phyloP scores from a whole-genome alignment of 1,140 invertebrate species.

The Drosophila lacertosa region DNA sequence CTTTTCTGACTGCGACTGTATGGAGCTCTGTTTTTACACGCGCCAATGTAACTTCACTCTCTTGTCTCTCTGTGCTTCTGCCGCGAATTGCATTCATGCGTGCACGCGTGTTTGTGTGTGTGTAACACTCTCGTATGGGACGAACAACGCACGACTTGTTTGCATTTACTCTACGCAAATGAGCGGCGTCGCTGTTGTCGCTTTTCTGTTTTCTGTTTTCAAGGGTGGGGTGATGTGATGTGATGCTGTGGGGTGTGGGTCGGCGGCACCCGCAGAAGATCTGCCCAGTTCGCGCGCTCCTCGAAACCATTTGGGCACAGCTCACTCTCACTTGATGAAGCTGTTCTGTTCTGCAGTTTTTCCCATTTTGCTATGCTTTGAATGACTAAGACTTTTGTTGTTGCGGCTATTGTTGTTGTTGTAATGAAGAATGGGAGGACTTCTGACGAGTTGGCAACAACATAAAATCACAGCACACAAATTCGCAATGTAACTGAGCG shows the following conservation, averaged over 20 bases:
- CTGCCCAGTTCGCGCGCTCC: slow-evolving; percentile 9
- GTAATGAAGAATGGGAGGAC: slow-evolving; percentile 48
- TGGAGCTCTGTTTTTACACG: slow-evolving; percentile 54
- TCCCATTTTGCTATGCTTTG: slow-evolving; percentile 53
- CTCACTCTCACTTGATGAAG: slow-evolving; percentile 76
- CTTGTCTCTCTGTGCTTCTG: slow-evolving; percentile 23
- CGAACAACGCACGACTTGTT: slow-evolving; percentile 62
- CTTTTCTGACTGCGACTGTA: slow-evolving; percentile 35
- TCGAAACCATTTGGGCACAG: slow-evolving; percentile 48
- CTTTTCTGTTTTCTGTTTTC: slow-evolving; percentile 53
- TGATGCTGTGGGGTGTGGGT: slow-evolving; percentile 19
- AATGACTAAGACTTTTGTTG: slow-evolving; percentile 64
- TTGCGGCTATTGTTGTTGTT: slow-evolving; percentile 38
- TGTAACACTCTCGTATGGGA: slow-evolving; percentile 32
- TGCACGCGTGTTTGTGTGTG: slow-evolving; percentile 37
- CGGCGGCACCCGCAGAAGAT: slow-evolving; percentile 18
- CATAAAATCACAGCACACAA: slow-evolving; percentile 74
- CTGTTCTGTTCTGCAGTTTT: slow-evolving; percentile 54
- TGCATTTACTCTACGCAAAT: slow-evolving; percentile 81
- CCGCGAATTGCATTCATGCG: slow-evolving; percentile 71
- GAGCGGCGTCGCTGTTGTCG: slow-evolving; percentile 64
- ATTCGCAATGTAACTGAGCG: slow-evolving; percentile 68
- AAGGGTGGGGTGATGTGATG: slow-evolving; percentile 39
- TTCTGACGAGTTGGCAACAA: slow-evolving; percentile 71
- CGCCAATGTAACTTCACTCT: slow-evolving; percentile 48